Base-by-base conservation (phyloP, 2,888 invertebrate genomes). In the Caenorhabditis zanzibari region DNA sequence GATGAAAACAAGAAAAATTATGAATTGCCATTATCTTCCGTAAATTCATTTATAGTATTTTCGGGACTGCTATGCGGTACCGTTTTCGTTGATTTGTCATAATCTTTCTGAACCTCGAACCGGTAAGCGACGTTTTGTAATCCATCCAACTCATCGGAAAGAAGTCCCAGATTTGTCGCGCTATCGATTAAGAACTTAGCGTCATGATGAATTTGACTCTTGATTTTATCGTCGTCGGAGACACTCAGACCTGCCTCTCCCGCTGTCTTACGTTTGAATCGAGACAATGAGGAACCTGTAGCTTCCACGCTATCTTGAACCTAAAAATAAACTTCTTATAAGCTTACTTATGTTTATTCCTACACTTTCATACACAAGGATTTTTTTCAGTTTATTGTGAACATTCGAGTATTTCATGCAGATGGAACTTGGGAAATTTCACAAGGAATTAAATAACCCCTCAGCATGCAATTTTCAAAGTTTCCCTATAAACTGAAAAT, bases 211-310 rank as follows among this genome's bases (percentile, higher is more conserved):
- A 84, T 81, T 80, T 91, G 91, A 22, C 64, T 73, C 28, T 89
- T 86, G 56, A 91, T 91, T 85, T 92, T 91, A 19, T 88, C 83
- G 63, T 91, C 91, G 66, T 92, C 91, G 1, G 86, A 81, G 12
- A 88, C 87, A n/a, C 26, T n/a, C 22, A 77, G 72, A 5, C 79
- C 85, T n/a, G 22, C n/a, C 9, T 77, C 82, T 16, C 81, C 72
- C 10, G 83, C 56, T 16, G 69, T 61, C 76, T 88, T 88, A 22
- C 85, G 84, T 80, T 91, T 91, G 82, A 91, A 88, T 41, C 91
- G 87, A 10, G 89, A 88, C 26, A 91, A 66, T 5, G 86, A 86
- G 0, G 91, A 89, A 16, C 89, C 90, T 1, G 91, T 91, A 41
- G 90, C 90, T 68, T 91, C 88, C 12, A 92, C 90, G 4, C 89